phyloP scores from a whole-genome alignment of 1,140 invertebrate species.

The Cyphomyrmex costatus region DNA sequence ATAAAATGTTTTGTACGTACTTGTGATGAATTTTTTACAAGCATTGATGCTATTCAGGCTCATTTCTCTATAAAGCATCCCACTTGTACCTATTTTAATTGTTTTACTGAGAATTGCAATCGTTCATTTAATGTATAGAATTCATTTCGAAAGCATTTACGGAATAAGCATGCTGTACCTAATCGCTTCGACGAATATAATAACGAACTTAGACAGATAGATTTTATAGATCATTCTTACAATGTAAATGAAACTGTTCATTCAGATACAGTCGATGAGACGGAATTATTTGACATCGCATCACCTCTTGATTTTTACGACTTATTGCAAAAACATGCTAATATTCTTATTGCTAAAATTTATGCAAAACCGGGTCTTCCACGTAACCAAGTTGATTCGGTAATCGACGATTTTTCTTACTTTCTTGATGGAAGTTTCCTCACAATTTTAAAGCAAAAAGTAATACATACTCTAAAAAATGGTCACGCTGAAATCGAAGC shows the following conservation, averaged over 20 bases:
- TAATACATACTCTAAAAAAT: neutral
- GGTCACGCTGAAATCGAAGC: neutral
- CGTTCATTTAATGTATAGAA: neutral
- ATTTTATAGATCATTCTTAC: neutral
- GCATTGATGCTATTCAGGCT: conserved; percentile 3
- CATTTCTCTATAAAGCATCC: neutral
- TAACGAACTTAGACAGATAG: neutral
- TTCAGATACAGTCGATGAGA: neutral
- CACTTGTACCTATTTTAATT: neutral
- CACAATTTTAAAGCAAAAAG: conserved; percentile 1
- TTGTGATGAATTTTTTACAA: neutral
- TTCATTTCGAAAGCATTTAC: neutral
- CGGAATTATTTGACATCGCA: neutral
- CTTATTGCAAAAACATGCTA: neutral
- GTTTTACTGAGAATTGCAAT: neutral
- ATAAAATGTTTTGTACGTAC: neutral
- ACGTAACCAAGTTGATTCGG: neutral
- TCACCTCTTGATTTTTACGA: neutral
- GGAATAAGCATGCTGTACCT: neutral
- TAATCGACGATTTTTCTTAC: neutral
- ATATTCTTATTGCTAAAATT: neutral
- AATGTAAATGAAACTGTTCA: neutral
- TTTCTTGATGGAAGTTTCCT: neutral
- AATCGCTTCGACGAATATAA: neutral
- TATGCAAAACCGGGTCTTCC: neutral